Base-by-base conservation (phyloP, 2,888 invertebrate genomes). In the Fragum fragum region DNA sequence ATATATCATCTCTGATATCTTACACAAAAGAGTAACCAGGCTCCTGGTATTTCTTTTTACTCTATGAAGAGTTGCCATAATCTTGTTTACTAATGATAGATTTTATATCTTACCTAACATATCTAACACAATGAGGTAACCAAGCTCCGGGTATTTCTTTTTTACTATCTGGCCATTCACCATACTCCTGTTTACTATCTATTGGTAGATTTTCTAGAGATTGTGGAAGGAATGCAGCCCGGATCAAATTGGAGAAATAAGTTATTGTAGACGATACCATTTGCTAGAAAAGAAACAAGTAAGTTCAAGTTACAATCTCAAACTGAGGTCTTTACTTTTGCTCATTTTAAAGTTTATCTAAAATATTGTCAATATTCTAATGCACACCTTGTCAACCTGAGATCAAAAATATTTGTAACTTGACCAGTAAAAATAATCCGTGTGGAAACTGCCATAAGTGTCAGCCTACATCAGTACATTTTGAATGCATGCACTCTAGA, bases 11-110 rank as follows among this genome's bases (percentile, higher is more conserved):
- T 95, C 55, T 98, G 96, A 89, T 97, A 96, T 66, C 97, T 96
- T 71, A 99, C 95, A 94, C 98, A 97, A 92, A 97, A 96, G 0
- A 97, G 96, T 57, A 97, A 95, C 97, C 97, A 97, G 9, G 96
- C 91, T 1, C 93, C 93, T 5, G 93, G 91, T 0, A 94, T 88
- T 21, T 92, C 92, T 21, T 88, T 70, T 89, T 90, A 70, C 86
- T 89, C 29, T 91, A 90, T 3, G 93, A 92, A 96, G 96, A 95
- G 55, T 95, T 95, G 2, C 96, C 96, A 59, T 96, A 95, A 69
- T 89, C 95, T 73, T 91, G 95, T 68, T 95, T 94, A 52, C 93
- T 88, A 2, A 87, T 84, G 28, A 89, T 88, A 23, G 92, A 84
- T 61, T 61, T 0, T 32, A 14, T 14, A 1, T 57, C 81, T 28